phyloP scores from a whole-genome alignment of 2,888 invertebrate genomes.

The Pedicia rivosa region DNA sequence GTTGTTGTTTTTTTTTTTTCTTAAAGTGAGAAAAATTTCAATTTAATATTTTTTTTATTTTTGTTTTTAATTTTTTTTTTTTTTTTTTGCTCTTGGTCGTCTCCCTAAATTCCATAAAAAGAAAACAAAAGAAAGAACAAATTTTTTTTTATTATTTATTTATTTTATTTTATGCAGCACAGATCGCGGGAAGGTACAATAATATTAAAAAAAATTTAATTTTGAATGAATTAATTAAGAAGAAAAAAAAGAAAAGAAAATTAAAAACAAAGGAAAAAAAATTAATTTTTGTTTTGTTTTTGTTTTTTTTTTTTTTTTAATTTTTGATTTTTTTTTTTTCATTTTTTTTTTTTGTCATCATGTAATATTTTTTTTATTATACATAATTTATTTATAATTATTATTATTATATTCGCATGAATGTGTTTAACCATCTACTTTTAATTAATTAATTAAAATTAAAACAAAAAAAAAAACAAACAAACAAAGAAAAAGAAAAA shows the following conservation, averaged over 20 bases:
- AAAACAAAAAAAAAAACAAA: too few relatives aligned
- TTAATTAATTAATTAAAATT: neutral
- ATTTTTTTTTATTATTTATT: slow-evolving; percentile 3
- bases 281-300: slow-evolving; percentile 3
- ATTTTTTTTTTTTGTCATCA: slow-evolving; percentile 2
- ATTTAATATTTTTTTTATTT: slow-evolving; percentile 2
- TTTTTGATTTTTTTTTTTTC: slow-evolving; percentile 3
- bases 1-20: slow-evolving; percentile 6
- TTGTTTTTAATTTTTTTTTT: slow-evolving; percentile 1
- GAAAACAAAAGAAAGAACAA: neutral
- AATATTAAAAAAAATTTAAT: slow-evolving; percentile 3
- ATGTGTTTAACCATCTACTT: slow-evolving; percentile 2
- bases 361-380: slow-evolving; percentile 3
- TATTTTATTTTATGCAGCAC: slow-evolving; percentile 3
- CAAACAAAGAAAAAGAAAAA: too few relatives aligned
- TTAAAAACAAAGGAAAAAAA: slow-evolving; percentile 1
- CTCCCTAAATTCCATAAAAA: slow-evolving; percentile 1
- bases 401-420: slow-evolving; percentile 4
- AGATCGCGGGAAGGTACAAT: slow-evolving; percentile 6
- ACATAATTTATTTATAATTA: neutral
- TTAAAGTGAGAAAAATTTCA: slow-evolving; percentile 1
- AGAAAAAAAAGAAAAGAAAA: slow-evolving; percentile 2
- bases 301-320: neutral
- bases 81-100: slow-evolving; percentile 1
- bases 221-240: slow-evolving; percentile 1